These are phyloP conservation scores for Daphoenositta chrysoptera DNA, from an alignment of 2,113 vertebrate genomes.

Conservation along the genomic window DNA sequence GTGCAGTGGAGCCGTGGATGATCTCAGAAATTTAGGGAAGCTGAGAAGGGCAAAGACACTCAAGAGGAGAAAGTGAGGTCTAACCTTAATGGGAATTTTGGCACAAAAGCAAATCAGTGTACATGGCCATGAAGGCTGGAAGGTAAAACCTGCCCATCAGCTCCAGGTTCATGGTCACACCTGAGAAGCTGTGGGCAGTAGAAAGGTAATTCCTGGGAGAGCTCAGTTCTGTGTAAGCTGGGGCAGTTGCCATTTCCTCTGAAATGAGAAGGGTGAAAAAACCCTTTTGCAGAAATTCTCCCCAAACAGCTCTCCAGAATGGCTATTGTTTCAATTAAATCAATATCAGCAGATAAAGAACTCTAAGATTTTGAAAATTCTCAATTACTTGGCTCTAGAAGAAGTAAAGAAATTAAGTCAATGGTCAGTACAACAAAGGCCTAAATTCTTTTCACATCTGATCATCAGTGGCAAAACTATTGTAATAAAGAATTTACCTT, in stretches of 20 bases:
- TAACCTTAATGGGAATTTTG: background rate
- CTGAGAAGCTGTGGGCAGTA: background rate
- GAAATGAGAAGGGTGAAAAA: background rate
- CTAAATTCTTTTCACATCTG: background rate
- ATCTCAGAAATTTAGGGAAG: background rate
- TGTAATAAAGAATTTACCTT: slow-evolving; percentile 72
- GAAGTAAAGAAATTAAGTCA: background rate
- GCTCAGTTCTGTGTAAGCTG: background rate
- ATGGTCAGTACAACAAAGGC: background rate
- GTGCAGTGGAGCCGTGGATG: background rate
- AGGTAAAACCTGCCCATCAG: background rate
- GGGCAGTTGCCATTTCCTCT: background rate
- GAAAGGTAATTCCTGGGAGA: background rate
- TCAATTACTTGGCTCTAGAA: background rate
- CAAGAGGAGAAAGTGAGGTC: background rate
- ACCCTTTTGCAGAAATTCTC: background rate
- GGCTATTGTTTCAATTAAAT: background rate
- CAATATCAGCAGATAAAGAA: background rate
- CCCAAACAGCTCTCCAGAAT: background rate
- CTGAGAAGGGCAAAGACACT: background rate
- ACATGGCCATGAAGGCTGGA: background rate
- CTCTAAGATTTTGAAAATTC: background rate
- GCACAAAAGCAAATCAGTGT: background rate
- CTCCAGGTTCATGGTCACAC: background rate
- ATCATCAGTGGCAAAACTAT: background rate